phyloP scores from a whole-genome alignment of 1,140 invertebrate genomes.

The Laodelphax striatellus region DNA sequence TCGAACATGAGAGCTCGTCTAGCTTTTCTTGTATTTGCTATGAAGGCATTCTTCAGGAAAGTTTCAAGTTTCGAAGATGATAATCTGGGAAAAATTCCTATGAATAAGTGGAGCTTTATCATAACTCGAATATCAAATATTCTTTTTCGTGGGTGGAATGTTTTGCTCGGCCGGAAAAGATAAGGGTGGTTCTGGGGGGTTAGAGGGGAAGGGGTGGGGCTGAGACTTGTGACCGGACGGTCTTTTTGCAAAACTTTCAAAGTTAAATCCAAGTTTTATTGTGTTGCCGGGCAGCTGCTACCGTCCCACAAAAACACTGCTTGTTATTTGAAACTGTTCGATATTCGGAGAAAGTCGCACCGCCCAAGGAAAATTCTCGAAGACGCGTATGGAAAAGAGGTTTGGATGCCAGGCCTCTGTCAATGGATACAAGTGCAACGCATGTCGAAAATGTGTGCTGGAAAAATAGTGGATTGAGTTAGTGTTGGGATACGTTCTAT shows the following conservation, averaged over 20 bases:
- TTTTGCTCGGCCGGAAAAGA: too few species aligned
- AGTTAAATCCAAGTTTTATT: slow-evolving; percentile 4
- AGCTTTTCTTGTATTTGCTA: too few species aligned
- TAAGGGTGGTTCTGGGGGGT: too few species aligned
- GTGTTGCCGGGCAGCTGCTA: background rate
- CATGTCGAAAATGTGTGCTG: too few species aligned
- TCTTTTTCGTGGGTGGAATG: background rate
- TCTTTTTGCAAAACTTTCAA: background rate
- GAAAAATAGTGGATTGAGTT: too few species aligned
- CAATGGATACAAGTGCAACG: too few species aligned
- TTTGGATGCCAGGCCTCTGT: too few species aligned
- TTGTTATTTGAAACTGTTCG: background rate
- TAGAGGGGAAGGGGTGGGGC: too few species aligned
- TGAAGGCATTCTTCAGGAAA: background rate
- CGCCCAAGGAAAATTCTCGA: too few species aligned
- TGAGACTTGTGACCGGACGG: background rate
- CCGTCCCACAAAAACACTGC: background rate
- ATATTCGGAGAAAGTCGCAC: background rate
- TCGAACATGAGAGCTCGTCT: too few species aligned
- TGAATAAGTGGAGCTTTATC: background rate
- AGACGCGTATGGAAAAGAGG: too few species aligned
- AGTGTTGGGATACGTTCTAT: too few species aligned
- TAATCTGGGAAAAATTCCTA: slow-evolving; percentile 1
- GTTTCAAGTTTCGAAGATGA: background rate
- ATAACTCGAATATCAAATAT: background rate